Percentiles rank a stretch among this genome's conserved stretches.
phyloP scores from a whole-genome alignment of 2,888 invertebrate genomes.

The Pharmacophagus antenor region DNA sequence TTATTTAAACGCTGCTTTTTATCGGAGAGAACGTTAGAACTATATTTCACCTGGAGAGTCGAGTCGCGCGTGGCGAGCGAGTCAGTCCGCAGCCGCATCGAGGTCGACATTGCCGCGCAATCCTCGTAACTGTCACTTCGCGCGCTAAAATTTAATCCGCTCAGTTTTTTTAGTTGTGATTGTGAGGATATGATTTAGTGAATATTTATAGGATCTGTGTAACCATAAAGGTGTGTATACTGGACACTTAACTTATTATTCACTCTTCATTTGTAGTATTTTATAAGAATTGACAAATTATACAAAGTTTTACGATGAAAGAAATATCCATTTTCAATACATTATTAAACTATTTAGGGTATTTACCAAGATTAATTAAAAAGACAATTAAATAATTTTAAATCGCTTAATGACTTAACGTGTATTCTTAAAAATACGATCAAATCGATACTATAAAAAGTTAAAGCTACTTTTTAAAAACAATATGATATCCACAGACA shows the following conservation, averaged over 20 bases:
- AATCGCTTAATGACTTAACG: neutral
- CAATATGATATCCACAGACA: neutral
- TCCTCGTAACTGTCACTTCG: neutral
- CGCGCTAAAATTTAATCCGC: slow-evolving; percentile 16
- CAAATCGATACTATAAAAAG: neutral
- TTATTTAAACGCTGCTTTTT: too few species aligned
- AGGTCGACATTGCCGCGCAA: slow-evolving; percentile 6
- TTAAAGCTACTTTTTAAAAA: neutral
- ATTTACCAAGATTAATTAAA: neutral
- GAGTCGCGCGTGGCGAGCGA: neutral
- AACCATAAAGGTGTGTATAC: neutral
- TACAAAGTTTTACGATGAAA: too few species aligned
- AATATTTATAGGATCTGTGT: neutral
- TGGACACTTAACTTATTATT: too few species aligned
- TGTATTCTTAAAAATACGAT: neutral
- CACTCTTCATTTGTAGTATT: neutral
- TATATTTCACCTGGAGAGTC: slow-evolving; percentile 11
- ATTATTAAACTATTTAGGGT: too few species aligned
- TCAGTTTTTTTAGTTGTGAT: neutral
- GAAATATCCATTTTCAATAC: neutral
- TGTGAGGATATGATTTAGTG: neutral
- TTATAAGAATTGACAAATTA: too few species aligned
- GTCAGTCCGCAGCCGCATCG: slow-evolving; percentile 13
- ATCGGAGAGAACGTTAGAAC: slow-evolving; percentile 15
- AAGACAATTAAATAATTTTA: neutral